Evolutionary conservation across 2,888 invertebrate species (phyloP), one percentile per base, ranked within the genome.

Genomic region (Lissonota sp.): DNA sequence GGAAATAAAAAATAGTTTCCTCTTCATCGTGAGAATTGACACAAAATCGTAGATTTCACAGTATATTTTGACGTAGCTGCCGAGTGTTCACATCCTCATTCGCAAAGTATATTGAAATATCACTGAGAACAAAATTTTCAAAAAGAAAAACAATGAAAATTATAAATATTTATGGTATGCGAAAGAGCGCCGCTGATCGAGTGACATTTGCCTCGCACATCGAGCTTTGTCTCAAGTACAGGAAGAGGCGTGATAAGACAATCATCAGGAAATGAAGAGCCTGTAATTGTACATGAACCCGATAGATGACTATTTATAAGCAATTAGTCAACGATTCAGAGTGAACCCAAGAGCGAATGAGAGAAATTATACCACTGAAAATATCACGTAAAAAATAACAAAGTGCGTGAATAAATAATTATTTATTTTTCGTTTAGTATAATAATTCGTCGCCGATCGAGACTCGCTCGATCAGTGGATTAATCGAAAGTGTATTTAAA

Each of bases 241-340:
- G 89, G 88, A 89, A 86, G 83, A 46, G 62, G 53, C 7, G 46
- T 37, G 89, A 89, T 89, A 89, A 88, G 63, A 63, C 78, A 86
- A 86, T 86, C 87, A 58, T 58, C 55, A 63, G 74, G 57, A 73
- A 57, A 42, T 62, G 16, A 26, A 57, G 12, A 57, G 49, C 53
- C 53, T 63, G 70, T 16, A 37, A 77, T 67, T 57, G 46, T 10
- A 26, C 12, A 39, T 26, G 40, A 60, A 72, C 44, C 49, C 8
- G 12, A 51, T 40, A 55, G 5, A 71, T 37, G 10, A 16, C 55
- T 82, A 67, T 79, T 75, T 71, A 72, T 82, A 79, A 67, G 49
- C 42, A 8, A 62, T 57, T 64, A 64, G 55, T 79, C 74, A 49
- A 44, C 49, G 7, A 53, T 40, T 46, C 70, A 44, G 7, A 42